phyloP scores from a whole-genome alignment of 2,888 invertebrate species.

The Xylocampa areola region DNA sequence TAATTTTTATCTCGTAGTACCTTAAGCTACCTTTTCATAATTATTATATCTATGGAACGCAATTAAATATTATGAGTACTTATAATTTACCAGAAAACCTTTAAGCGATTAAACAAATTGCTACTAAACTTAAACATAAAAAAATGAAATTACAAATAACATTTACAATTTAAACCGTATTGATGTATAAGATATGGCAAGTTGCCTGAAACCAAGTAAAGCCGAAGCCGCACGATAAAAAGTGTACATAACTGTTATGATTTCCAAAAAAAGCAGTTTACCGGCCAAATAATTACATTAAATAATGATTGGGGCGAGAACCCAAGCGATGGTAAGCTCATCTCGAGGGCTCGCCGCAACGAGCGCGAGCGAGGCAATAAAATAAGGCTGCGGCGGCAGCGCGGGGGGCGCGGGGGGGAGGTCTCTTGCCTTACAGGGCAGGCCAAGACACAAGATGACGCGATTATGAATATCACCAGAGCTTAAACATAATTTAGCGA shows the following conservation, averaged over 20 bases:
- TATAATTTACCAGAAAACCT: not conserved
- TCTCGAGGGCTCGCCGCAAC: conserved; percentile 82
- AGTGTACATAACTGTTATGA: conserved; percentile 78
- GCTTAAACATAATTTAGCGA: not conserved
- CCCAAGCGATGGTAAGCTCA: conserved; percentile 79
- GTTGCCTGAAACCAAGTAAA: conserved; percentile 62
- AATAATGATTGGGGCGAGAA: conserved; percentile 86
- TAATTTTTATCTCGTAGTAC: too few species aligned
- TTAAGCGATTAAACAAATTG: conserved; percentile 11
- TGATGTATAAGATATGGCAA: conserved; percentile 51
- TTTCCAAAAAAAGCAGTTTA: conserved; percentile 81
- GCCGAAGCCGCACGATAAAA: conserved; percentile 70
- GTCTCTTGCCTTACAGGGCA: conserved; percentile 58
- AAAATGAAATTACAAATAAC: conserved; percentile 25
- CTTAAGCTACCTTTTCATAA: too few species aligned
- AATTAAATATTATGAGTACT: too few species aligned
- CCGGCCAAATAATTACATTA: conserved; percentile 86
- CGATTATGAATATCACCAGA: conserved; percentile 47
- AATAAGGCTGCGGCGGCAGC: conserved; percentile 75
- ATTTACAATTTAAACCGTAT: conserved; percentile 37
- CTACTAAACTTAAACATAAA: not conserved
- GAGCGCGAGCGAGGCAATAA: conserved; percentile 78
- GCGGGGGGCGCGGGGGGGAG: conserved; percentile 49
- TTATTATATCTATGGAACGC: too few species aligned
- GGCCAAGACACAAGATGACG: conserved; percentile 59